Evolutionary conservation across 2,797 vertebrate genomes (phyloP).

Genomic region (Pangasius larnaudii): DNA sequence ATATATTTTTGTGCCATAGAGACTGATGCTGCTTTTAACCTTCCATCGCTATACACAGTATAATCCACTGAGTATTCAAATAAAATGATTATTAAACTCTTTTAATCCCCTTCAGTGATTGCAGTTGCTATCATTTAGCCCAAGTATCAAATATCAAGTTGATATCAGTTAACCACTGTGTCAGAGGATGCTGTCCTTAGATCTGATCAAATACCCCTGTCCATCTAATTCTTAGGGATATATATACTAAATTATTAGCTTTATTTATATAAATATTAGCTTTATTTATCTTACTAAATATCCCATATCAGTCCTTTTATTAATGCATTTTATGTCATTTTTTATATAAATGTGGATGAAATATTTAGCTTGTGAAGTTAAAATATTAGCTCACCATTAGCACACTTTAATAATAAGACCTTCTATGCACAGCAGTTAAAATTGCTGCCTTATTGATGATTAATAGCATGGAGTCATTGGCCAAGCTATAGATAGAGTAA

Average conservation of each 20-base stretch:
- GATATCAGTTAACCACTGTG: background rate
- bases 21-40: slow-evolving; percentile 7
- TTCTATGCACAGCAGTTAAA: background rate
- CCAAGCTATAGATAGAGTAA: background rate
- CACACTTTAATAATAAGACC: background rate
- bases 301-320: background rate
- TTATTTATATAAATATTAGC: slow-evolving; percentile 2
- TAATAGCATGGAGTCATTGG: background rate
- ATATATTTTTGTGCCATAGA: slow-evolving; percentile 39
- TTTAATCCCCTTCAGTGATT: background rate
- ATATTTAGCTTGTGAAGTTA: background rate
- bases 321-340: background rate
- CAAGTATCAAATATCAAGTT: slow-evolving; percentile 1
- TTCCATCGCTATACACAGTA: background rate
- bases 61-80: background rate
- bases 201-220: background rate
- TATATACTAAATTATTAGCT: background rate
- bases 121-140: background rate
- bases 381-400: background rate
- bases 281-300: background rate
- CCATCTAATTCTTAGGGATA: background rate
- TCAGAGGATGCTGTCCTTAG: background rate
- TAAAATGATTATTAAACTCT: background rate
- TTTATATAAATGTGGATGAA: background rate
- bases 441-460: background rate